Evolutionary conservation across 1,140 invertebrate species (phyloP).

Genomic region (Microplitis mediator): DNA sequence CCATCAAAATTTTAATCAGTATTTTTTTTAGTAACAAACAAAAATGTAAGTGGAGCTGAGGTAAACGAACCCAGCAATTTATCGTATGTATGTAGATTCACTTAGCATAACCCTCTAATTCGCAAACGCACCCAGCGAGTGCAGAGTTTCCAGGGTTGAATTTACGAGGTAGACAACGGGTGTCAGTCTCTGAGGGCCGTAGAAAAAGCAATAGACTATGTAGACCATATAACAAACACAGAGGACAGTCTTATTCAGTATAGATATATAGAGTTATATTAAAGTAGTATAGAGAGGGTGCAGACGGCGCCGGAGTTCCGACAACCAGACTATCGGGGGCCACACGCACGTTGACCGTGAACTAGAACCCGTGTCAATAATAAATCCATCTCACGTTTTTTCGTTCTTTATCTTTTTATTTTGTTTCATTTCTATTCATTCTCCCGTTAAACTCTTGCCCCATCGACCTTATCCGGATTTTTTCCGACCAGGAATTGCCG

Average conservation of each 20-base stretch:
- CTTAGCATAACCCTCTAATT: no score
- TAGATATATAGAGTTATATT: constrained; percentile 12
- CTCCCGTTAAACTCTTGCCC: neutral
- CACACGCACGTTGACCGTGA: constrained; percentile 55
- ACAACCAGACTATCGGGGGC: constrained; percentile 52
- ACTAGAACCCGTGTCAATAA: constrained; percentile 30
- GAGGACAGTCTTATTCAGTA: neutral
- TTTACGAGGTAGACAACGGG: no score
- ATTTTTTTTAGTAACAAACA: no score
- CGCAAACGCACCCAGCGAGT: no score
- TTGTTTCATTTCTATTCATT: constrained; percentile 3
- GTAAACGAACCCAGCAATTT: no score
- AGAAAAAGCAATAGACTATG: no score
- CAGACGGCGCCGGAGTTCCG: constrained; percentile 45
- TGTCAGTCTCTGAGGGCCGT: no score
- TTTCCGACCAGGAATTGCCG: no score
- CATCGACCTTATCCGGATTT: neutral
- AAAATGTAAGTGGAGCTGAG: no score
- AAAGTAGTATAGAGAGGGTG: constrained; percentile 33
- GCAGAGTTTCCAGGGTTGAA: no score
- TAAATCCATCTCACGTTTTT: neutral
- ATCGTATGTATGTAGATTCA: no score
- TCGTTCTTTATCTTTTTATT: neutral
- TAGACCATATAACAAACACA: neutral
- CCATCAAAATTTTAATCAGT: no score